Percentiles rank a stretch among this genome's conserved stretches.
These are phyloP conservation scores for Magallana nippona DNA, from an alignment of 2,888 invertebrate genomes.

Conservation along the genomic window DNA sequence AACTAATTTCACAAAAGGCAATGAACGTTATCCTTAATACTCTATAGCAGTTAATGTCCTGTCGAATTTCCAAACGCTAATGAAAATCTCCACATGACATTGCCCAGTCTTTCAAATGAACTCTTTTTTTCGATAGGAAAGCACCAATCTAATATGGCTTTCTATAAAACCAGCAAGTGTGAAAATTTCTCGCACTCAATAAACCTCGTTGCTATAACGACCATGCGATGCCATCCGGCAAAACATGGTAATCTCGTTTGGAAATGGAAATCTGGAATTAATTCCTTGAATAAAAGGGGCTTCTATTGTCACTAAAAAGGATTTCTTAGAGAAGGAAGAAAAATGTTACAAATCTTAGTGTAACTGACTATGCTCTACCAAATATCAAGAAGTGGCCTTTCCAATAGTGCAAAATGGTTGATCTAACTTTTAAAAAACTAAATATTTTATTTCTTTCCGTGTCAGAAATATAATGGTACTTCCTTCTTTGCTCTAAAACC, in stretches of 20 bases:
- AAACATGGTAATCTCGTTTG: constrained; percentile 27
- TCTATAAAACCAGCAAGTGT: constrained; percentile 22
- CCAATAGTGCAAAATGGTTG: too few relatives aligned
- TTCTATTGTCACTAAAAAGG: background rate
- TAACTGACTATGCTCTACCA: too few relatives aligned
- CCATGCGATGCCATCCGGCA: constrained; percentile 30
- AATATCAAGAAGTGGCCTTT: too few relatives aligned
- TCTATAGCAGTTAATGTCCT: constrained; percentile 18
- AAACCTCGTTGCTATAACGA: constrained; percentile 18
- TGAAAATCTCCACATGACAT: constrained; percentile 27
- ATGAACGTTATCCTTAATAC: background rate
- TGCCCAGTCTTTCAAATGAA: constrained; percentile 29
- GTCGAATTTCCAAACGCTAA: constrained; percentile 12
- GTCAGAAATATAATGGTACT: too few relatives aligned
- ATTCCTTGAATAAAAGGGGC: background rate
- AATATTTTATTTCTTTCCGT: too few relatives aligned
- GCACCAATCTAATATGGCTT: constrained; percentile 19
- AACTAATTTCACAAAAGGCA: constrained; percentile 26
- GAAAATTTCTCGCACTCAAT: constrained; percentile 30
- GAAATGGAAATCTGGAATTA: constrained; percentile 24
- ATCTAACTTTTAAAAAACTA: too few relatives aligned
- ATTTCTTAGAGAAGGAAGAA: too few relatives aligned
- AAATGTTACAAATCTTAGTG: too few relatives aligned
- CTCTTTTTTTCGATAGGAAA: constrained; percentile 23
- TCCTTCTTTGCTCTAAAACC: too few relatives aligned